phyloP scores from a whole-genome alignment of 2,113 vertebrate genomes.

The Struthidea cinerea region DNA sequence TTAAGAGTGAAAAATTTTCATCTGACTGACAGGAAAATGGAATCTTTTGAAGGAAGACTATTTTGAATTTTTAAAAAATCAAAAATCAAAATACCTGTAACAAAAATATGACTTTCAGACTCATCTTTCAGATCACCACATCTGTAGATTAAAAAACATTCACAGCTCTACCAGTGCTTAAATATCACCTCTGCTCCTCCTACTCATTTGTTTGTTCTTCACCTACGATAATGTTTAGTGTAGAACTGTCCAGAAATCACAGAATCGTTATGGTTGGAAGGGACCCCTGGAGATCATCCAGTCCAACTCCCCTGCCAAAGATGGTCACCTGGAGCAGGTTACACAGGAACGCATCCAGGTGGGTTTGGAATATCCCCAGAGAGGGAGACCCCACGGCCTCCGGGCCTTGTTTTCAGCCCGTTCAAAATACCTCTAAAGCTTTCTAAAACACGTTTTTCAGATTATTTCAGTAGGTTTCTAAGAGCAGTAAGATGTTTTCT shows the following conservation, averaged over 20 bases:
- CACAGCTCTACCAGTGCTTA: background rate
- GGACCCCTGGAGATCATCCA: too few species aligned
- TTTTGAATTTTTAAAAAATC: background rate
- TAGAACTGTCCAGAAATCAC: background rate
- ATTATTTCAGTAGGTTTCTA: background rate
- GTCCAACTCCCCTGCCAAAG: background rate
- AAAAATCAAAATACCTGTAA: background rate
- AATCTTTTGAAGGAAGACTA: background rate
- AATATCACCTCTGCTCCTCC: background rate
- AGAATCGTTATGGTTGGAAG: background rate
- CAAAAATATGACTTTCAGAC: background rate
- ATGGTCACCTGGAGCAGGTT: background rate
- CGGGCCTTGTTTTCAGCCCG: background rate
- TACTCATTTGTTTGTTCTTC: background rate
- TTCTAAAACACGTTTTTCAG: background rate
- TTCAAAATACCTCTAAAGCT: accelerated
- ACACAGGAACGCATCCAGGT: background rate
- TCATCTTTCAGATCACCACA: background rate
- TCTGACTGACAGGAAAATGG: background rate
- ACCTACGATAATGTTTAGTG: accelerated
- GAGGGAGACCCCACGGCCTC: accelerated
- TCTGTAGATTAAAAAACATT: background rate
- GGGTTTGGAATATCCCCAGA: background rate
- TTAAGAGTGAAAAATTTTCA: background rate
- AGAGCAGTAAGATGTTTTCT: background rate